These are phyloP conservation scores for Siniperca scherzeri DNA, from an alignment of 2,797 vertebrate species.

Conservation along the genomic window DNA sequence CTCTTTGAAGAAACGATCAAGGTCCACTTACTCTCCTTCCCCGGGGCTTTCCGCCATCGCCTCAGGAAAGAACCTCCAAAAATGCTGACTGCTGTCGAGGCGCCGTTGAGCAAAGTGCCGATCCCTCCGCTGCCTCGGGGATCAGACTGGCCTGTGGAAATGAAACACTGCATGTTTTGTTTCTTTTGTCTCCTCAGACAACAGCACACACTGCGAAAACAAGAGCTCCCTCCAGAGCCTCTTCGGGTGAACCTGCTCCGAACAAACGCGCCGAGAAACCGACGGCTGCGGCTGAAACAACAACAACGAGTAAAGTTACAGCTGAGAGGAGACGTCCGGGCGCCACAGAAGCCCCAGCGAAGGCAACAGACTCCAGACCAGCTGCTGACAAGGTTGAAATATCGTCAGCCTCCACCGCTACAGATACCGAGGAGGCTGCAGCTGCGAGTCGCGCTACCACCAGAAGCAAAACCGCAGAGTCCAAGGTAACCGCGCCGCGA, in stretches of 20 bases:
- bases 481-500: constrained; percentile 1
- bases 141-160: too few relatives aligned
- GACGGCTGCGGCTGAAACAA: background rate
- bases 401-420: background rate
- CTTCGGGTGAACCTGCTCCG: background rate
- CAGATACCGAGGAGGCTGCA: background rate
- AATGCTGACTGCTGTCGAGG: too few relatives aligned
- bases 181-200: background rate
- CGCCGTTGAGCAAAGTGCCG: too few relatives aligned
- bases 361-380: background rate
- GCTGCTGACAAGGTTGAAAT: background rate
- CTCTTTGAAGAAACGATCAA: too few relatives aligned
- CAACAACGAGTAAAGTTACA: fast-evolving
- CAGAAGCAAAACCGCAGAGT: constrained; percentile 23
- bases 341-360: background rate
- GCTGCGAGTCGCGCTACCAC: background rate
- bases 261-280: background rate
- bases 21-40: too few relatives aligned
- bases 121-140: too few relatives aligned
- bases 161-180: background rate
- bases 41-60: too few relatives aligned
- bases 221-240: background rate
- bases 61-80: too few relatives aligned
- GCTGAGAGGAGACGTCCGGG: background rate
- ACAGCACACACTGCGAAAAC: background rate